Conservation (phyloP, 2,888 invertebrate species). For the Acanthosepion pharaonis region DNA sequence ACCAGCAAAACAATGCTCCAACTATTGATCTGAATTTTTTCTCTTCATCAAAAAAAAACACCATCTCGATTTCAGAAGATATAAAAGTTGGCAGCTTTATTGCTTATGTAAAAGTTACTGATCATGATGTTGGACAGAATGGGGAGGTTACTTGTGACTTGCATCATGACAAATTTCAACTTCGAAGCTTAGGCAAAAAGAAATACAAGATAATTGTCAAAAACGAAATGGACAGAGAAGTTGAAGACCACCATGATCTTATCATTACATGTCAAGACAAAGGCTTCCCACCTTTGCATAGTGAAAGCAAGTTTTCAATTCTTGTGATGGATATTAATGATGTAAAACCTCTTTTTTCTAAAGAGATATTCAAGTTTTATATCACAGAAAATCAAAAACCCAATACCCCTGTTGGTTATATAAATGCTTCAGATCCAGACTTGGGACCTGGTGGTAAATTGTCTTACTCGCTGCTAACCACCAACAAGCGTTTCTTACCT, state of each 20-base stretch:
- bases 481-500: background rate
- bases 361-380: background rate
- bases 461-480: background rate
- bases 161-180: background rate
- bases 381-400: background rate
- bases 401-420: background rate
- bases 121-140: background rate
- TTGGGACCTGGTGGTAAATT: background rate
- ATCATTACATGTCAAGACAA: background rate
- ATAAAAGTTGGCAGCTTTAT: background rate
- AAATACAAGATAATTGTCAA: background rate
- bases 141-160: background rate
- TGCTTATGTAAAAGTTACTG: background rate
- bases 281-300: background rate
- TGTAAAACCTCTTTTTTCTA: background rate
- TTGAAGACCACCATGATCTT: background rate
- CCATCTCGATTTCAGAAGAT: background rate
- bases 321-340: background rate
- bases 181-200: background rate
- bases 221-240: background rate
- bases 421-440: background rate
- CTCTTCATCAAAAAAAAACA: background rate
- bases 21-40: background rate
- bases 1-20: conserved; percentile 13
- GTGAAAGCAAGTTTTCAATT: background rate